Percentiles rank a stretch among this genome's conserved stretches.
phyloP scores from a whole-genome alignment of 2,888 invertebrate genomes.

The Pheosia gnoma region DNA sequence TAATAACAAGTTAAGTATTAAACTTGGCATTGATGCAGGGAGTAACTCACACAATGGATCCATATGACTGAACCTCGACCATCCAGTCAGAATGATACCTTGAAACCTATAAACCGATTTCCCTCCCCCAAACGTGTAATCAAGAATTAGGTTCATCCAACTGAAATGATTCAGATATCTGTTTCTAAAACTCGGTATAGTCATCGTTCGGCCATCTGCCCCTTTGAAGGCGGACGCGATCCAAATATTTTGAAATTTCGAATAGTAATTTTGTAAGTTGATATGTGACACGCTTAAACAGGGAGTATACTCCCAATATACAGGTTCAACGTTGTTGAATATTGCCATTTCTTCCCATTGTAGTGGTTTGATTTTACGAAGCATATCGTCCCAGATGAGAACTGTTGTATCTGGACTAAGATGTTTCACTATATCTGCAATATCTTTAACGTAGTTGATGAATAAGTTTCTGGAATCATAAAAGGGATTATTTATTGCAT shows the following conservation, averaged over 20 bases:
- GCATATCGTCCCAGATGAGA: slow-evolving; percentile 94
- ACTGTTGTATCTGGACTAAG: slow-evolving; percentile 80
- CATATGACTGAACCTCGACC: slow-evolving; percentile 89
- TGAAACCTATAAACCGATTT: slow-evolving; percentile 65
- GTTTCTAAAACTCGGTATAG: slow-evolving; percentile 81
- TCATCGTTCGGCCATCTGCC: slow-evolving; percentile 82
- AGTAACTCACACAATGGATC: slow-evolving; percentile 86
- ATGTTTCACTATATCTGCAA: slow-evolving; percentile 76
- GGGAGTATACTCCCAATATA: slow-evolving; percentile 88
- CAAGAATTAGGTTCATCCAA: slow-evolving; percentile 86
- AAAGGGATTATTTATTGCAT: too few species aligned
- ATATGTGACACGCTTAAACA: slow-evolving; percentile 52
- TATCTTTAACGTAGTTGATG: slow-evolving; percentile 83
- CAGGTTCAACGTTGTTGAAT: slow-evolving; percentile 84
- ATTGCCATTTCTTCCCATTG: slow-evolving; percentile 72
- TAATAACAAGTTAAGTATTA: slow-evolving; percentile 83
- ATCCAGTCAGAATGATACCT: slow-evolving; percentile 89
- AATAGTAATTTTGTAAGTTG: slow-evolving; percentile 53
- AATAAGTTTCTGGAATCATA: slow-evolving; percentile 81
- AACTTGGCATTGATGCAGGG: slow-evolving; percentile 85
- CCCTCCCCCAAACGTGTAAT: slow-evolving; percentile 72
- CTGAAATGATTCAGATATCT: slow-evolving; percentile 89
- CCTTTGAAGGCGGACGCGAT: slow-evolving; percentile 94
- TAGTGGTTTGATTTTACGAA: slow-evolving; percentile 81
- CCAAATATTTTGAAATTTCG: slow-evolving; percentile 88